A percentile compares a stretch with the other conserved stretches of the same genome.
phyloP scores from a whole-genome alignment of 2,113 vertebrate genomes.

The Nymphicus hollandicus region DNA sequence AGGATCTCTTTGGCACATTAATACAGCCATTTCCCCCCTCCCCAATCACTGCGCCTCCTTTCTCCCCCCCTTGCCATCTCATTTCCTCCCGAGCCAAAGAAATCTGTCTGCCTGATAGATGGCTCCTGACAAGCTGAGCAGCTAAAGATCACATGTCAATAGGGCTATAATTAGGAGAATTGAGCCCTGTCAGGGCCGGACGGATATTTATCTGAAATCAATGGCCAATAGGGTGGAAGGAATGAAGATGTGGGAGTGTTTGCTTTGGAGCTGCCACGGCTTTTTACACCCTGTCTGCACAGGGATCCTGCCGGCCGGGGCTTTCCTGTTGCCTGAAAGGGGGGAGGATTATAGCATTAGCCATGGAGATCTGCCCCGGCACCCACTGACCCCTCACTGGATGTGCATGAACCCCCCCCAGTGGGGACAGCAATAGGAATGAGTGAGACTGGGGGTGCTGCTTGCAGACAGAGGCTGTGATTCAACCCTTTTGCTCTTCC shows the following conservation, averaged over 20 bases:
- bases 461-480: neutral
- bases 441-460: neutral
- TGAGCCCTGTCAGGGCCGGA: constrained; percentile 63
- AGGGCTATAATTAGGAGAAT: constrained; percentile 75
- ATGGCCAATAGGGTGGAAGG: constrained; percentile 72
- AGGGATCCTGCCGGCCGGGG: neutral
- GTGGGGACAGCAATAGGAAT: neutral
- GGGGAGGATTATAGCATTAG: constrained; percentile 60
- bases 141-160: constrained; percentile 75
- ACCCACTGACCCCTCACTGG: neutral
- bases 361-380: constrained; percentile 38
- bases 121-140: constrained; percentile 71
- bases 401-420: neutral
- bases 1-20: neutral
- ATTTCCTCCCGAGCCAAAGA: constrained; percentile 66
- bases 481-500: neutral
- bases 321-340: constrained; percentile 61
- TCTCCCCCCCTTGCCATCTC: constrained; percentile 41
- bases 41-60: neutral
- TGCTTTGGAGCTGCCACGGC: constrained; percentile 58
- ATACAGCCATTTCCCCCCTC: neutral
- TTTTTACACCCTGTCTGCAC: constrained; percentile 54
- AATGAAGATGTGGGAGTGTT: constrained; percentile 72
- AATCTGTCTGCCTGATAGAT: constrained; percentile 69
- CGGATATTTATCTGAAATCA: constrained; percentile 75